Base-by-base conservation (phyloP, 2,888 invertebrate genomes). In the Lasiommata megera region DNA sequence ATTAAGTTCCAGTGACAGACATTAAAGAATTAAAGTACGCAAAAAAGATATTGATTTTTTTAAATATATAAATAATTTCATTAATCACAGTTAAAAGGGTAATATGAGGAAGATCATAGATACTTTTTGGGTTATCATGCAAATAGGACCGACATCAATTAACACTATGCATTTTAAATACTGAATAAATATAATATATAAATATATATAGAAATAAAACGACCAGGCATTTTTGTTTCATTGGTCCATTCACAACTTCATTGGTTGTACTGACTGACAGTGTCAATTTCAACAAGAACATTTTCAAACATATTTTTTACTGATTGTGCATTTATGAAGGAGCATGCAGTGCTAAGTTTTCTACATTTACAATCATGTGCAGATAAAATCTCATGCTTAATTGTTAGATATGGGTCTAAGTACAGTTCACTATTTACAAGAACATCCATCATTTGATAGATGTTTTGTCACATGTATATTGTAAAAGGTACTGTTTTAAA, bases 341-440 rank as follows among this genome's bases (percentile, higher is more conserved):
- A 41, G 31, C 87, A 87, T 88, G 87, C 87, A 74, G 84, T 86
- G 85, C 84, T 66, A 67, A 58, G 37, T 65, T 68, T 69, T 69
- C 77, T 81, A 82, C 72, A 72, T 75, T 7, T 69, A 53, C n/a
- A 61, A 60, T 59, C 65, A 55, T 60, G 79, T 84, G 81, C 82
- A 79, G 53, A 50, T 56, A 58, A 57, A 46, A 55, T 58, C 54
- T 61, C 69, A 67, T 70, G 69, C 69, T 55, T 38, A 54, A 28
- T 71, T 51, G 59, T 60, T 60, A 58, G 18, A 52, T 44, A 28
- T 41, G 31, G 11, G 23, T 31, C 47, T 58, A 61, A 29, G 8
- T 40, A 56, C 51, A 37, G 28, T 47, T 41, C 16, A 41, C 40
- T 50, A 48, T 48, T 37, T 31, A 28, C 46, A 56, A 29, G 57